A percentile compares a stretch with the other conserved stretches of the same genome.
Evolutionary conservation across 53 echinoderm and acorn worm species (phyloP).

Genomic region (Antedon mediterranea): DNA sequence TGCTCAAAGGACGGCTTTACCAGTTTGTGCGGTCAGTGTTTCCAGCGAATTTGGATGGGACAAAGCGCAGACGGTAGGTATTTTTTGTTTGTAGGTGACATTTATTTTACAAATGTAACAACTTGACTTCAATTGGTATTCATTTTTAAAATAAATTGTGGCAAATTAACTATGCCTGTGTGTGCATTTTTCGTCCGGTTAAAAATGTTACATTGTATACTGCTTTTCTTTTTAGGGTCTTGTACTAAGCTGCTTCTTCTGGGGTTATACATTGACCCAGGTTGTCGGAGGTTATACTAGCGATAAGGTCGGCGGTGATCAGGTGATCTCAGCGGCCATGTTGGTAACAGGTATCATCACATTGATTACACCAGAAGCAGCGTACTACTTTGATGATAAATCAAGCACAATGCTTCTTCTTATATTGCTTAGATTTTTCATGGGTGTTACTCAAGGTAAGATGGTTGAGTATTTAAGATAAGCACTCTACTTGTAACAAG

Average conservation of each 20-base stretch:
- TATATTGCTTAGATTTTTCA: conserved; percentile 63
- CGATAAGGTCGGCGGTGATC: conserved; percentile 78
- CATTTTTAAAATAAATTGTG: too few relatives aligned
- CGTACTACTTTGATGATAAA: conserved; percentile 48
- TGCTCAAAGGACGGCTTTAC: conserved; percentile 61
- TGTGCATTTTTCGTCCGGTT: too few relatives aligned
- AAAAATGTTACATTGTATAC: not conserved
- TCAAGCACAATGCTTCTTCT: conserved; percentile 45
- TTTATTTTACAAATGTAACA: not conserved
- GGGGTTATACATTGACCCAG: conserved; percentile 89
- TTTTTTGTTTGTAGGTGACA: too few relatives aligned
- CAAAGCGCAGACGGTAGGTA: conserved; percentile 60
- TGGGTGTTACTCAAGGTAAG: conserved; percentile 80
- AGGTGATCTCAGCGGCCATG: conserved; percentile 48
- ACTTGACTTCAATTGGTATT: too few relatives aligned
- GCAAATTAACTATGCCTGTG: too few relatives aligned
- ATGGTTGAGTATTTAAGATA: too few relatives aligned
- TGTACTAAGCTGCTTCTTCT: conserved; percentile 73
- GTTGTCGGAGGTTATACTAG: conserved; percentile 73
- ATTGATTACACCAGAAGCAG: conserved; percentile 43
- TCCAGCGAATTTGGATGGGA: conserved; percentile 79
- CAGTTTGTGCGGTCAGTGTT: conserved; percentile 62
- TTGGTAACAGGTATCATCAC: conserved; percentile 56
- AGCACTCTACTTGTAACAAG: too few relatives aligned
- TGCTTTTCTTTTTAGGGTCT: conserved; percentile 44